Conservation (phyloP, 1,140 invertebrate genomes). For the Caerostris darwini region DNA sequence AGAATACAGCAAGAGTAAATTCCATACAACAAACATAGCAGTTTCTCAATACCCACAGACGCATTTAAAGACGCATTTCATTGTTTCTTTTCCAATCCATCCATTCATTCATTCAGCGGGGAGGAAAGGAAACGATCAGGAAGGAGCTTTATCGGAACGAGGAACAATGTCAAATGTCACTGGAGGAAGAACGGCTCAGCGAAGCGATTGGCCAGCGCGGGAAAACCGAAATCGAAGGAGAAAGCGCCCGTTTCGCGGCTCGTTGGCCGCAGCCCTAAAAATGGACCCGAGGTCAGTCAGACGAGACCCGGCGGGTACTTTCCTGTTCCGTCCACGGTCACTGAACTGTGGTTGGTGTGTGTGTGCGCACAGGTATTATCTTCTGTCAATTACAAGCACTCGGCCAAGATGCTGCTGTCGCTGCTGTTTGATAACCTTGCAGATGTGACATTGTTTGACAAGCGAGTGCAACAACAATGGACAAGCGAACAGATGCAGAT, state of each 20-base stretch:
- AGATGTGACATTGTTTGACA: no score
- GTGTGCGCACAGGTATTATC: not conserved
- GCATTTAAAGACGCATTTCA: not conserved
- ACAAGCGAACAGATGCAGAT: no score
- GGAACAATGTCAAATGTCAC: slow-evolving; percentile 25
- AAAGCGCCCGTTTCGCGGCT: slow-evolving; percentile 14
- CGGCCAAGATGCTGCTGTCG: not conserved
- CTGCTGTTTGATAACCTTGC: not conserved
- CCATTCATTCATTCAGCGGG: not conserved
- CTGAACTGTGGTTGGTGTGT: not conserved
- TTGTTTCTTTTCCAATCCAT: not conserved
- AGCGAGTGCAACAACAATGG: no score
- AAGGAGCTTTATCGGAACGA: slow-evolving; percentile 5
- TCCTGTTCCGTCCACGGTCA: slow-evolving; percentile 23
- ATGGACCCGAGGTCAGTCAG: slow-evolving; percentile 9
- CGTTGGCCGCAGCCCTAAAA: slow-evolving; percentile 8
- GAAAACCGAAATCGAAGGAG: not conserved
- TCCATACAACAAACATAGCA: no score
- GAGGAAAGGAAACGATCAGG: not conserved
- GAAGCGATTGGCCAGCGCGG: not conserved
- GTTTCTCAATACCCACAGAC: not conserved
- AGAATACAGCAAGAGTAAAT: no score
- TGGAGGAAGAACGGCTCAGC: slow-evolving; percentile 8
- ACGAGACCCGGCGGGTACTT: slow-evolving; percentile 7
- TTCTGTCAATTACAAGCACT: not conserved